Evolutionary conservation across 1,140 invertebrate genomes (phyloP).

Genomic region (Cecropterus lyciades): DNA sequence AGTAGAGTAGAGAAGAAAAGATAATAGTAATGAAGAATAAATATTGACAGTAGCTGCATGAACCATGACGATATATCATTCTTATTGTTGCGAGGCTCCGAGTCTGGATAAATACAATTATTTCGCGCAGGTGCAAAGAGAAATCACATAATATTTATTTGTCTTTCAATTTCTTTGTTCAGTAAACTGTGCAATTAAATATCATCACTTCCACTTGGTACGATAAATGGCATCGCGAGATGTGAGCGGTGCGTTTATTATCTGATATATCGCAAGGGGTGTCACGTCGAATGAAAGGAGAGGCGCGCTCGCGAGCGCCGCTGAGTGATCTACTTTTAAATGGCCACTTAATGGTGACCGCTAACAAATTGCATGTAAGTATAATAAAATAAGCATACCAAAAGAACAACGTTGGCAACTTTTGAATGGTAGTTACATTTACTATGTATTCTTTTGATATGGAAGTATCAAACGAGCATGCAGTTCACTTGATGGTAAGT

Average conservation of each 20-base stretch:
- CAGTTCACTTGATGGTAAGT: too few species aligned
- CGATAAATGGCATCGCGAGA: constrained; percentile 65
- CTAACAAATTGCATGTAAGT: constrained; percentile 59
- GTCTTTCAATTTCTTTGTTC: constrained; percentile 12
- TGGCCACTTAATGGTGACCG: constrained; percentile 63
- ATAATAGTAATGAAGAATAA: background rate
- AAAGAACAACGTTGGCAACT: too few species aligned
- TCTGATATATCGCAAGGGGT: constrained; percentile 69
- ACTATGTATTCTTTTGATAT: too few species aligned
- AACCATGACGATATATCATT: constrained; percentile 4
- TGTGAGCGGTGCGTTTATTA: constrained; percentile 60
- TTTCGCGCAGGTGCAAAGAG: constrained; percentile 8
- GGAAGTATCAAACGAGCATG: too few species aligned
- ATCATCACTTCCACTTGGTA: constrained; percentile 54
- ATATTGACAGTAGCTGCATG: background rate
- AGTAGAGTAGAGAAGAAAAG: background rate
- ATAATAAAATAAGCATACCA: background rate
- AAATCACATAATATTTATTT: constrained; percentile 8
- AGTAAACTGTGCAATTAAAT: constrained; percentile 58
- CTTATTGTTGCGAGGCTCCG: background rate
- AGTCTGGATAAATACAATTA: constrained; percentile 25
- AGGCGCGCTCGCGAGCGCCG: constrained; percentile 44
- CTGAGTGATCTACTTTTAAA: constrained; percentile 69
- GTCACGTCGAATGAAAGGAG: constrained; percentile 71
- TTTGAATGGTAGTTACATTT: too few species aligned